These are phyloP conservation scores for Pseudonaja textilis DNA, from an alignment of 2,113 vertebrate genomes.

Conservation along the genomic window DNA sequence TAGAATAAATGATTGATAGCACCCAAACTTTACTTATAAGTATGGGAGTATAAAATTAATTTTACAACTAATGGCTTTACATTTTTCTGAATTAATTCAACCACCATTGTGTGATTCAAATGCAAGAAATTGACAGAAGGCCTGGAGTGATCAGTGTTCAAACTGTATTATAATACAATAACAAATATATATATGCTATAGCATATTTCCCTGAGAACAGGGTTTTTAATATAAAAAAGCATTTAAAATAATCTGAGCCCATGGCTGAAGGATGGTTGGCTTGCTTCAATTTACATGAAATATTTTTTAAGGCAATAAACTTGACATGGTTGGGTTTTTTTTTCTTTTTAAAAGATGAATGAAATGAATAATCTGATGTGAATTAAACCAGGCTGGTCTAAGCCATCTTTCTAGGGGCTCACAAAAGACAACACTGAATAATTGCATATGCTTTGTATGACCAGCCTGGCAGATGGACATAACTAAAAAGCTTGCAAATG, in stretches of 20 bases:
- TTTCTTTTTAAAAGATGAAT: neutral
- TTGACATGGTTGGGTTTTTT: neutral
- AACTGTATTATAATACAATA: neutral
- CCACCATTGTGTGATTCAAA: neutral
- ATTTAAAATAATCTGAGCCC: neutral
- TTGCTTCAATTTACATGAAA: conserved; percentile 1
- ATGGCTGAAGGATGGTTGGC: neutral
- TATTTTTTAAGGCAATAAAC: neutral
- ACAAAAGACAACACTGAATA: neutral
- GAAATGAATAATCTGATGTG: neutral
- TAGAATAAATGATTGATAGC: neutral
- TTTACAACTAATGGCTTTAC: neutral
- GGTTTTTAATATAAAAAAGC: neutral
- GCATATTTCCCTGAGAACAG: neutral
- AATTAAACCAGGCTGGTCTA: neutral
- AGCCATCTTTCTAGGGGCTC: neutral
- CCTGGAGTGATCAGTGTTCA: neutral
- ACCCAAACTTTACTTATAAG: neutral
- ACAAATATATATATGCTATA: neutral
- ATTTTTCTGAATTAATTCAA: neutral
- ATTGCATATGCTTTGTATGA: neutral
- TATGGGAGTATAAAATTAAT: neutral
- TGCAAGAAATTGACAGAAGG: neutral
- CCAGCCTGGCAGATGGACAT: neutral
- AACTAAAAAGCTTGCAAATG: neutral